phyloP scores from a whole-genome alignment of 53 echinoderm and acorn worm species.

The Stichopus horrens region DNA sequence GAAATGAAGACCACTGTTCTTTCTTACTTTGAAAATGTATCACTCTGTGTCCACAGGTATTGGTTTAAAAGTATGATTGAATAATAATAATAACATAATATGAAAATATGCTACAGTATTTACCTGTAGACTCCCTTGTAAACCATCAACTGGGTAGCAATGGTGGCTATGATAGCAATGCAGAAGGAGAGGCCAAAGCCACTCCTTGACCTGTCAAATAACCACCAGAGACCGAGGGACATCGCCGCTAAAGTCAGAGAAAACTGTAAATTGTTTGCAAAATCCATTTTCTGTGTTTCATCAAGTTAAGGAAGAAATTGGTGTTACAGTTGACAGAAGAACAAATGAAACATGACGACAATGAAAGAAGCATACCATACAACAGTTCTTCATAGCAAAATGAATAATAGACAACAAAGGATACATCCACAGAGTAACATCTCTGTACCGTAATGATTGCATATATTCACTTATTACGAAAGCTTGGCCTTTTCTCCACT shows the following conservation, averaged over 20 bases:
- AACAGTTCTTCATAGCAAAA: too few species aligned
- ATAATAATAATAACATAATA: not conserved
- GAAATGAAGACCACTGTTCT: too few species aligned
- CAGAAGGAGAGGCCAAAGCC: slow-evolving; percentile 88
- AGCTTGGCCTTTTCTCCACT: too few species aligned
- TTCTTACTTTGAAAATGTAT: too few species aligned
- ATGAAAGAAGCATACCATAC: too few species aligned
- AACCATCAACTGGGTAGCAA: slow-evolving; percentile 89
- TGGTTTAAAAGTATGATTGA: not conserved
- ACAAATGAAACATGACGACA: too few species aligned
- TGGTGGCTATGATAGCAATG: slow-evolving; percentile 80
- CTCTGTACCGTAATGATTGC: too few species aligned
- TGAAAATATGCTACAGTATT: not conserved
- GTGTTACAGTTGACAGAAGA: too few species aligned
- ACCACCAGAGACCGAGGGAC: slow-evolving; percentile 99
- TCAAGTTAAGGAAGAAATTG: not conserved
- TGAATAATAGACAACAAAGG: too few species aligned
- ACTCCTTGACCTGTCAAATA: slow-evolving; percentile 95
- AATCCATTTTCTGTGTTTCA: slow-evolving; percentile 86
- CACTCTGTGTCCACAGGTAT: not conserved
- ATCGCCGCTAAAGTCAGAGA: slow-evolving; percentile 97
- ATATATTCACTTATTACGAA: too few species aligned
- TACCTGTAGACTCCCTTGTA: slow-evolving; percentile 95
- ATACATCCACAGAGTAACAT: too few species aligned
- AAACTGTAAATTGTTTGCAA: slow-evolving; percentile 98